Base-by-base conservation (phyloP, 2,888 invertebrate species). In the Netelia fuscicornis region DNA sequence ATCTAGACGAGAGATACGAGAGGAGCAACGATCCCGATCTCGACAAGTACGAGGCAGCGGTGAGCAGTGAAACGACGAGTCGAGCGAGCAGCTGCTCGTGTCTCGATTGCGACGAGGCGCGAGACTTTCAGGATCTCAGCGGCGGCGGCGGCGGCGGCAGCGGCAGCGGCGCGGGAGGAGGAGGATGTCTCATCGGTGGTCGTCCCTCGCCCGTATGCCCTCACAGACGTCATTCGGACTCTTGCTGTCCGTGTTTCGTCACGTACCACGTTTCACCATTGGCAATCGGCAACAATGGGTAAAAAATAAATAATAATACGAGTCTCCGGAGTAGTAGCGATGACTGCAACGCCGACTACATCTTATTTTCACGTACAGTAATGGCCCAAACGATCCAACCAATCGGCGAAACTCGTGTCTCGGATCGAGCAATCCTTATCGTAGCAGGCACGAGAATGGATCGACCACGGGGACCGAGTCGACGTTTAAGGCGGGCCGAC, bases 31-130 rank as follows among this genome's bases (percentile, higher is more conserved):
- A 93, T 81, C 85, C 89, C 23, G 93, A 92, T 23, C 87, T 94
- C 44, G 93, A 93, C 23, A 92, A 91, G 60, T 91, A 89, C 20
- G 91, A 91, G 37, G 90, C 89, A 25, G 89, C 87, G 25, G 90
- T 88, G 2, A 91, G 90, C 10, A 37, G 37, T 37, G 90, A 89
- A 9, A 90, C 91, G 2, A 83, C 87, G 11, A 93, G 93, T 62
- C 92, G 91, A 79, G 90, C 92, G 2, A 93, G 93, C 86, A 92
- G 93, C 68, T 93, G 93, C 71, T 93, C 93, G 5, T 93, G 93
- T 44, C 87, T 93, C 58, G 93, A 93, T 74, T 93, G 91, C 65
- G 93, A 93, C 62, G 93, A 93, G 25, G 87, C 89, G 23, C 78
- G 90, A 42, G 91, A 92, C 44, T 90, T 89, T 71, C 76, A 86